Base-by-base conservation (phyloP, 2,888 invertebrate genomes). In the Tillus elongatus region DNA sequence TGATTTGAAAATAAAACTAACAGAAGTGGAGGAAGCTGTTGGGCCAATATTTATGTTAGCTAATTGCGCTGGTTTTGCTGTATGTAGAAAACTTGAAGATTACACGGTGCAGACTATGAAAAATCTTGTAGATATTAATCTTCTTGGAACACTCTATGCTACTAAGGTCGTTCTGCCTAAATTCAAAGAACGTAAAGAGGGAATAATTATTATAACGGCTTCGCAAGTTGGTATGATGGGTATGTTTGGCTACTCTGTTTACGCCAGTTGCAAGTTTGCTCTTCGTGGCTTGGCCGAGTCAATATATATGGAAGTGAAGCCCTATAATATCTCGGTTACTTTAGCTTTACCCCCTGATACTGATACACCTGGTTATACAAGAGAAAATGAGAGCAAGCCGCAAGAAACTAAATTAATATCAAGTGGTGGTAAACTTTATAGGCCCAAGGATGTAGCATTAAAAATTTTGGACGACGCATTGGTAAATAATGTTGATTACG, bases 261-360 rank as follows among this genome's bases (percentile, higher is more conserved):
- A 98, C 63, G 80, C 89, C 38, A 82, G 85, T 27, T 80, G 89
- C 3, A 99, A 99, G 70, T 98, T 90, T 75, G 98, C 95, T 0
- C 69, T 98, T 1, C 72, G 92, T 41, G 98, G 96, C 0, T 71
- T 98, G 50, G 95, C 96, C 6, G 97, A 98, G 64, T 77, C 89
- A 13, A 69, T 98, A n/a, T 76, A 82, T 29, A 95, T 93, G 93
- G 98, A 99, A 70, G 73, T 90, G 27, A 72, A 77, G 26, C 85
- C 87, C 1, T 81, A 85, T 50, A 81, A 84, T 41, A 75, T 98
- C 0, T 73, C 77, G 9, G 79, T 97, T 1, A 95, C 92, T 2
- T 58, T 96, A 12, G 77, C 86, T 1, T 75, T 87, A 51, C 98
- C 98, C 2, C 89, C 96, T 1, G 98, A 99, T 58, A 98, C 97